Percentiles rank a stretch among this genome's conserved stretches.
Conservation (phyloP, 2,113 vertebrate genomes). For the Myotis davidii region DNA sequence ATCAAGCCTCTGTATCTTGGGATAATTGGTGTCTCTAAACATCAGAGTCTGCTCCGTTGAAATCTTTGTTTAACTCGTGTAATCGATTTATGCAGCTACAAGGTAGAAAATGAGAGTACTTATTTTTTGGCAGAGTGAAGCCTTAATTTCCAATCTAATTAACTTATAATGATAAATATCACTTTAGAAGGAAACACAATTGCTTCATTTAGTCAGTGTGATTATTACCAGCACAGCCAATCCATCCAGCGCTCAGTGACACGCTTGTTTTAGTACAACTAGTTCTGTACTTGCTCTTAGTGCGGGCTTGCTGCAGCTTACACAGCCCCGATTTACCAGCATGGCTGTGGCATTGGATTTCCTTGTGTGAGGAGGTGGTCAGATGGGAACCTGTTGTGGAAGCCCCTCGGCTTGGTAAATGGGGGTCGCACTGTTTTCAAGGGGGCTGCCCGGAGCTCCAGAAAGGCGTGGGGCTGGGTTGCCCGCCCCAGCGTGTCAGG, state of each 20-base stretch:
- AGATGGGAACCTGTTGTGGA: background rate
- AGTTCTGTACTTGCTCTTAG: background rate
- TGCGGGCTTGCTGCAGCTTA: accelerated
- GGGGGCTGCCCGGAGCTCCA: background rate
- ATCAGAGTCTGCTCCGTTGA: background rate
- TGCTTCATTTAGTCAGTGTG: background rate
- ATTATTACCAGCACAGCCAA: background rate
- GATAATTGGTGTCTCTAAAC: accelerated
- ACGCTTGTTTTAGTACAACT: accelerated
- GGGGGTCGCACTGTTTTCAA: background rate
- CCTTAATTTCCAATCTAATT: slow-evolving; percentile 15
- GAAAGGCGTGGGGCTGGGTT: background rate
- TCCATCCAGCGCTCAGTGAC: background rate
- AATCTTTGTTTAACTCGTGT: background rate
- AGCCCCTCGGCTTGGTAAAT: background rate
- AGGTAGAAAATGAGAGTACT: background rate
- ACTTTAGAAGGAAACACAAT: background rate
- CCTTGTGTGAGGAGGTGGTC: background rate
- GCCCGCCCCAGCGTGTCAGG: background rate
- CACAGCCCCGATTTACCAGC: accelerated
- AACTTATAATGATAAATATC: background rate
- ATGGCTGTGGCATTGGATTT: accelerated
- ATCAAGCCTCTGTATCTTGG: background rate
- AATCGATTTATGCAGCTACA: background rate
- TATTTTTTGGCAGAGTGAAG: background rate